Evolutionary conservation across 2,888 invertebrate species (phyloP).

Genomic region (Salticus scenicus): DNA sequence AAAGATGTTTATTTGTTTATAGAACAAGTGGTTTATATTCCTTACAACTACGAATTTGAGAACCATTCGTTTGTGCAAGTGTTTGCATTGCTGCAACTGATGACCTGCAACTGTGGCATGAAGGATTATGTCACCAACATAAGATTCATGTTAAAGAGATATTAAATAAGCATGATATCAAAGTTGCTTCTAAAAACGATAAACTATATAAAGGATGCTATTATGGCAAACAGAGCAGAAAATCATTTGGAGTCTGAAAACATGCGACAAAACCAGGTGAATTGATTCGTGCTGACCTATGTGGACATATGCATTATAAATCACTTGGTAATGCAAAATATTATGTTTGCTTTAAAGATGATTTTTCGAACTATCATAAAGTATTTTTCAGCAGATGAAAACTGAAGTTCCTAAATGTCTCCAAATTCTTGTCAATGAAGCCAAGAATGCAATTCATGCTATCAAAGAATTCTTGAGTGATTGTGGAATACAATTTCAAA

Average conservation of each 20-base stretch:
- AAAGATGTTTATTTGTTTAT: not conserved
- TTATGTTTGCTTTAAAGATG: slow-evolving; percentile 37
- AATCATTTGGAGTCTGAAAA: not conserved
- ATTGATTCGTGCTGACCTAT: slow-evolving; percentile 36
- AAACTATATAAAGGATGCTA: slow-evolving; percentile 9
- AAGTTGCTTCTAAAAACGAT: not conserved
- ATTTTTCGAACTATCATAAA: slow-evolving; percentile 1
- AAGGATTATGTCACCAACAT: slow-evolving; percentile 21
- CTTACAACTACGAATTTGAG: not conserved
- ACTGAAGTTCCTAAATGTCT: slow-evolving; percentile 27
- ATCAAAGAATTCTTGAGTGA: slow-evolving; percentile 28
- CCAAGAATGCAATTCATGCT: not conserved
- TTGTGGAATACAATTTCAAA: slow-evolving; percentile 16
- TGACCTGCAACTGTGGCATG: slow-evolving; percentile 23
- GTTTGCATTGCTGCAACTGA: not conserved
- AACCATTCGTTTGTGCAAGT: not conserved
- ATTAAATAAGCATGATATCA: not conserved
- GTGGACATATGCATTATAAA: slow-evolving; percentile 19
- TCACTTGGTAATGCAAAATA: slow-evolving; percentile 6
- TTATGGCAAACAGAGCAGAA: slow-evolving; percentile 3
- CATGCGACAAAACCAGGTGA: not conserved
- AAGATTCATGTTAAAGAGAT: slow-evolving; percentile 1
- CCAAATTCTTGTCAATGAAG: slow-evolving; percentile 12
- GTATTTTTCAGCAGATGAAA: slow-evolving; percentile 25
- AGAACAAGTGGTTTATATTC: not conserved